Evolutionary conservation across 2,888 invertebrate species (phyloP).

Genomic region (Macropis europaea): DNA sequence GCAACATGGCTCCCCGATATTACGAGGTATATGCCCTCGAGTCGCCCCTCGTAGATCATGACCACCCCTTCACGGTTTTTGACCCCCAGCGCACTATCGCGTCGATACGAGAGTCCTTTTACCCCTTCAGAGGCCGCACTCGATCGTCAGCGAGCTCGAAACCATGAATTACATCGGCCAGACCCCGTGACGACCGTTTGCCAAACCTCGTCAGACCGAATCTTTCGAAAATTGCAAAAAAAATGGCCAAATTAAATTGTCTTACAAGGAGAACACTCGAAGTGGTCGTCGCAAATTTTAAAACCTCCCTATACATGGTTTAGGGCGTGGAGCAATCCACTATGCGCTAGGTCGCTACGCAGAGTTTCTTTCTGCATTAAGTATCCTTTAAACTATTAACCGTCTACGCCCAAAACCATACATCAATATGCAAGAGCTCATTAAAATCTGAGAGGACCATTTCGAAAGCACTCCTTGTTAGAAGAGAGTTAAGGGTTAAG

Average conservation of each 20-base stretch:
- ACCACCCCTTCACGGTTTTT: slow-evolving; percentile 60
- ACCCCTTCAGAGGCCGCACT: slow-evolving; percentile 32
- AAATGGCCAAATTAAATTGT: no score
- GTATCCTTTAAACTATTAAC: no score
- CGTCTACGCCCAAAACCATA: no score
- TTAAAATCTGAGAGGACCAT: no score
- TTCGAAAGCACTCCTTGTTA: neutral
- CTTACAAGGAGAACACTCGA: slow-evolving; percentile 2
- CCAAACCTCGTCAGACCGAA: slow-evolving; percentile 21
- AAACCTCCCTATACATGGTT: no score
- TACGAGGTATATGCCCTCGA: slow-evolving; percentile 31
- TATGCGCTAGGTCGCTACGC: no score
- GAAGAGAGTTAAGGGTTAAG: neutral
- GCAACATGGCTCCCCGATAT: slow-evolving; percentile 42
- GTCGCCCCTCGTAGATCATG: slow-evolving; percentile 45
- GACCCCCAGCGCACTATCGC: slow-evolving; percentile 55
- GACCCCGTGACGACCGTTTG: slow-evolving; percentile 23
- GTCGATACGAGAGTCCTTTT: slow-evolving; percentile 58
- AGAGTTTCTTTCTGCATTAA: no score
- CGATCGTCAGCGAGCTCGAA: slow-evolving; percentile 45
- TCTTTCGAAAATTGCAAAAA: neutral
- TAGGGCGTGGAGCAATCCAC: no score
- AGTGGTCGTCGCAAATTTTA: no score
- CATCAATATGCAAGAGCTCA: no score
- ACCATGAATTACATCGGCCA: slow-evolving; percentile 46